phyloP scores from a whole-genome alignment of 2,797 vertebrate species.

The Thripadectes ignobilis region DNA sequence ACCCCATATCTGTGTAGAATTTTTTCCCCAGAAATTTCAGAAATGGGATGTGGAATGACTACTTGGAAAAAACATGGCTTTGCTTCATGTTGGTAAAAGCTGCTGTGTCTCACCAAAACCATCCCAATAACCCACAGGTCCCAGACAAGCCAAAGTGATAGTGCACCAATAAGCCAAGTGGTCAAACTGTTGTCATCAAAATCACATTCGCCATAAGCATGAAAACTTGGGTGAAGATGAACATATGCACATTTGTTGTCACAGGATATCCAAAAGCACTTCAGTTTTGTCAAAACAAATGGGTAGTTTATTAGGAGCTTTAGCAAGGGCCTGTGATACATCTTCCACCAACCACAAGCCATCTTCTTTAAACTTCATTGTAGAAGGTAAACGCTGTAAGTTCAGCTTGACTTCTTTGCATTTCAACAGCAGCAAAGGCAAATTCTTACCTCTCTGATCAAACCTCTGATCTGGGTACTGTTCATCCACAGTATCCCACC shows the following conservation, averaged over 20 bases:
- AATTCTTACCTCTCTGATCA: neutral
- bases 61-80: neutral
- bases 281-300: neutral
- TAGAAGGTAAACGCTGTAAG: neutral
- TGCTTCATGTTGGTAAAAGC: neutral
- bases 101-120: neutral
- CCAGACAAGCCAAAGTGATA: neutral
- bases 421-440: neutral
- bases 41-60: neutral
- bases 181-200: neutral
- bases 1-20: neutral
- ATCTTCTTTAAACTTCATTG: neutral
- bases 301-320: fast-evolving
- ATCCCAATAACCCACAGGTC: neutral
- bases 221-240: neutral
- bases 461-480: neutral
- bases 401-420: neutral
- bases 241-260: neutral
- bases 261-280: neutral
- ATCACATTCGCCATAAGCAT: neutral
- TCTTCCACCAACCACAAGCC: neutral
- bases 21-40: neutral
- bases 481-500: neutral
- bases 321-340: neutral
- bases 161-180: neutral